Conservation (phyloP, 2,888 invertebrate genomes). For the Hoplodrina blanda region DNA sequence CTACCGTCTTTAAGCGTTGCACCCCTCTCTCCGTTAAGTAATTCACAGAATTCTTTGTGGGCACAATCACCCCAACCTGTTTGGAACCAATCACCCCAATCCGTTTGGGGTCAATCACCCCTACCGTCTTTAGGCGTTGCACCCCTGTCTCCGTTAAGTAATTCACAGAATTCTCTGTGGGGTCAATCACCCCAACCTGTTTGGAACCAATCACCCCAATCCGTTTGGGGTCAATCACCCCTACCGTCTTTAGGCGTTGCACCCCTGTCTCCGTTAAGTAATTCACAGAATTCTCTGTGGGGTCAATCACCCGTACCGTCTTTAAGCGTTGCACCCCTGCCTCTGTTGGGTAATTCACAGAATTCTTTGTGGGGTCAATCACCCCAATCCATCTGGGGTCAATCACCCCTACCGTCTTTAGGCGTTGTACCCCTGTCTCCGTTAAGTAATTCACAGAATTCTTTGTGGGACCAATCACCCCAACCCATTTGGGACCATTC, state of each 20-base stretch:
- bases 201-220: too few species aligned
- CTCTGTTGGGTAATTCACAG: not conserved
- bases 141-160: too few species aligned
- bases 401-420: not conserved
- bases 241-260: too few species aligned
- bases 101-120: too few species aligned
- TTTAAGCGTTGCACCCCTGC: not conserved
- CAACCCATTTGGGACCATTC: not conserved
- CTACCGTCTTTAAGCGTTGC: not conserved
- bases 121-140: too few species aligned
- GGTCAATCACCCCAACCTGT: not conserved
- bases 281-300: not conserved
- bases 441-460: not conserved
- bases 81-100: too few species aligned
- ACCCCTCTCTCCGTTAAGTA: not conserved
- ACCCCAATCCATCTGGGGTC: not conserved
- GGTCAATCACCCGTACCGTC: not conserved
- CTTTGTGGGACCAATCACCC: not conserved
- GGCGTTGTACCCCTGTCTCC: not conserved
- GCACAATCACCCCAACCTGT: too few species aligned
- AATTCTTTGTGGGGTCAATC: not conserved
- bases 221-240: too few species aligned
- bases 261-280: too few species aligned
- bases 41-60: not conserved
- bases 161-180: too few species aligned